Evolutionary conservation across 2,888 invertebrate genomes (phyloP), one percentile per base, ranked within the genome.

Genomic region (Eumacrocentrus americanus): DNA sequence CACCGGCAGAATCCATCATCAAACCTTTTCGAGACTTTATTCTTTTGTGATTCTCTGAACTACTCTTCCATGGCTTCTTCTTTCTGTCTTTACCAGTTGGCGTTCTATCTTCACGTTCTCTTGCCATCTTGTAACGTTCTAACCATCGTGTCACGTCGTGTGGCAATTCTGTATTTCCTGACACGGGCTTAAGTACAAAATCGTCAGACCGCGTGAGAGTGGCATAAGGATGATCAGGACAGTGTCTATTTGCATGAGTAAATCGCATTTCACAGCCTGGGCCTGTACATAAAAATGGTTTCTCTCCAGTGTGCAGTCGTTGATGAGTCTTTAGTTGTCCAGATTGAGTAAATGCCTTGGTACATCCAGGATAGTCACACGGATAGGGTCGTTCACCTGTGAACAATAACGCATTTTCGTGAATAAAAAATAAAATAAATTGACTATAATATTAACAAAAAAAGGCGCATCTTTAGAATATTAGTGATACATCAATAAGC

Each of bases 241-340:
- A 91, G 68, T 89, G 90, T 23, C 91, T 82, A 76, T 91, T 91
- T 0, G 91, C 90, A 79, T 91, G 91, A 1, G 90, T 90, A 74
- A 91, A 91, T 62, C 89, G 82, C 76, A 86, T 87, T 34, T 82
- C 82, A 77, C 91, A 91, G 51, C 85, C 86, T 51, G 82, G 77
- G 62, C 82, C 83, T 2, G 87, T 84, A 78, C 91, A 91, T 22
- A 87, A 80, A 75, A 91, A 91, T 2, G 91, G 91, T 71, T 90
- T 89, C 72, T 91, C 90, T 22, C 90, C 91, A 0, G 91, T 90
- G 72, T 91, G 91, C 1, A 91, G 81, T 65, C 91, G 81, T 72
- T 90, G 90, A 75, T 91, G 91, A 0, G 91, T 91, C 76, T 90
- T 89, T 35, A 91, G 76, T 71, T 91, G 91, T 0, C 91, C 91